phyloP scores from a whole-genome alignment of 2,888 invertebrate genomes.

The Linnaemya tessellans region DNA sequence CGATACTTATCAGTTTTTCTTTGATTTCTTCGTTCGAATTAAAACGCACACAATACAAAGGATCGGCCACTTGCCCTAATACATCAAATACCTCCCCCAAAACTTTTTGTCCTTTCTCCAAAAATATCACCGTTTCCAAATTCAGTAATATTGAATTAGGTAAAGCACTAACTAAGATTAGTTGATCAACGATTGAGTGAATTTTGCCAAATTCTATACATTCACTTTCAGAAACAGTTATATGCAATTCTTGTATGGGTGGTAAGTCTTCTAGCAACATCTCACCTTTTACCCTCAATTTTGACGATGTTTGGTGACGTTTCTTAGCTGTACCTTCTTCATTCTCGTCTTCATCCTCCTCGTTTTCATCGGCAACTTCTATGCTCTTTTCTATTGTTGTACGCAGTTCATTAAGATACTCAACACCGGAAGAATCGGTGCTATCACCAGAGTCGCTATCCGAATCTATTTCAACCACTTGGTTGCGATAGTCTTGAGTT shows the following conservation, averaged over 20 bases:
- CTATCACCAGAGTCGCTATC: constrained; percentile 73
- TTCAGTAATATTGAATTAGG: constrained; percentile 91
- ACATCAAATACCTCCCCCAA: constrained; percentile 93
- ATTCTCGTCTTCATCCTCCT: constrained; percentile 77
- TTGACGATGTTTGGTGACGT: constrained; percentile 74
- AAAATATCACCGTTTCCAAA: constrained; percentile 93
- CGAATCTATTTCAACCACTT: constrained; percentile 77
- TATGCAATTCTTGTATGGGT: constrained; percentile 91
- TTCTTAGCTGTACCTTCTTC: constrained; percentile 74
- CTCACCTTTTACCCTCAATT: constrained; percentile 81
- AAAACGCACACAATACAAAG: constrained; percentile 95
- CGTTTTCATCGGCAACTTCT: constrained; percentile 75
- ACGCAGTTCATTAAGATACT: constrained; percentile 77
- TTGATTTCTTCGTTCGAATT: constrained; percentile 90
- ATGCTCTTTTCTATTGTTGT: constrained; percentile 78
- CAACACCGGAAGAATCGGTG: constrained; percentile 76
- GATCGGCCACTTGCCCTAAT: constrained; percentile 93
- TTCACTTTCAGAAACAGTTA: constrained; percentile 90
- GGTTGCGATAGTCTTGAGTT: constrained; percentile 74
- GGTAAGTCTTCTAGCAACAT: constrained; percentile 88
- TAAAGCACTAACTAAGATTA: constrained; percentile 89
- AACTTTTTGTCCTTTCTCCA: constrained; percentile 90
- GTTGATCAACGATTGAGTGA: constrained; percentile 88
- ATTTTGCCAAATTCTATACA: constrained; percentile 90
- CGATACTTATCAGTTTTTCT: constrained; percentile 87